These are phyloP conservation scores for Caenorhabditis sp. DNA, from an alignment of 2,888 invertebrate genomes.

Conservation along the genomic window DNA sequence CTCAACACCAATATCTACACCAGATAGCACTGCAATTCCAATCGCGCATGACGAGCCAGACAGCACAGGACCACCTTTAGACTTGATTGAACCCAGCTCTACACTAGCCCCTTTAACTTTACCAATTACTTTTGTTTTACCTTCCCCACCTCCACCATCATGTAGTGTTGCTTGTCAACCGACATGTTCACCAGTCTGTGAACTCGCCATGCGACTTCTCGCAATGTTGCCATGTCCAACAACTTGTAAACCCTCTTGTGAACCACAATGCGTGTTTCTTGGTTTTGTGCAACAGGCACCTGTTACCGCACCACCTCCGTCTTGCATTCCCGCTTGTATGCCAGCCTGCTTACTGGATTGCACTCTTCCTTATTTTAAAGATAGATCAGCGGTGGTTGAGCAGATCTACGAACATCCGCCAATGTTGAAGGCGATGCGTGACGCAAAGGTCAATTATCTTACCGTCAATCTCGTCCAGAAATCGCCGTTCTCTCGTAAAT, in stretches of 20 bases:
- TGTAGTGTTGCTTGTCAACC: slow-evolving; percentile 28
- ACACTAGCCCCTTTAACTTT: not conserved
- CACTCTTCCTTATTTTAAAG: slow-evolving; percentile 25
- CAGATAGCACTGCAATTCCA: not conserved
- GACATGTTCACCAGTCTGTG: slow-evolving; percentile 21
- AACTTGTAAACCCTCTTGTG: slow-evolving; percentile 31
- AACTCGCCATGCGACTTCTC: slow-evolving; percentile 28
- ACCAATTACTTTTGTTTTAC: not conserved
- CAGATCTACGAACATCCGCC: slow-evolving; percentile 10
- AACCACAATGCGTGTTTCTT: slow-evolving; percentile 28
- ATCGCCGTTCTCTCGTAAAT: not conserved
- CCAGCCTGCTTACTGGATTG: slow-evolving; percentile 32
- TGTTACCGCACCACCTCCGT: slow-evolving; percentile 4
- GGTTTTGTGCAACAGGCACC: slow-evolving; percentile 12
- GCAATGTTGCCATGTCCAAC: slow-evolving; percentile 30
- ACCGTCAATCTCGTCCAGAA: not conserved
- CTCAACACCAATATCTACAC: slow-evolving; percentile 6
- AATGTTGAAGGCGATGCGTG: not conserved
- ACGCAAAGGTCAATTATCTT: not conserved
- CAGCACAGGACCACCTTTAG: not conserved
- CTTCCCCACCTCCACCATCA: slow-evolving; percentile 8
- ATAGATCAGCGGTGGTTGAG: slow-evolving; percentile 13
- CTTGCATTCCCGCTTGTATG: slow-evolving; percentile 35
- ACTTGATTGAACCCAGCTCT: not conserved
- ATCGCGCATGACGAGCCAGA: not conserved